These are phyloP conservation scores for Amphipyra berbera DNA, from an alignment of 2,888 invertebrate genomes.

Conservation along the genomic window DNA sequence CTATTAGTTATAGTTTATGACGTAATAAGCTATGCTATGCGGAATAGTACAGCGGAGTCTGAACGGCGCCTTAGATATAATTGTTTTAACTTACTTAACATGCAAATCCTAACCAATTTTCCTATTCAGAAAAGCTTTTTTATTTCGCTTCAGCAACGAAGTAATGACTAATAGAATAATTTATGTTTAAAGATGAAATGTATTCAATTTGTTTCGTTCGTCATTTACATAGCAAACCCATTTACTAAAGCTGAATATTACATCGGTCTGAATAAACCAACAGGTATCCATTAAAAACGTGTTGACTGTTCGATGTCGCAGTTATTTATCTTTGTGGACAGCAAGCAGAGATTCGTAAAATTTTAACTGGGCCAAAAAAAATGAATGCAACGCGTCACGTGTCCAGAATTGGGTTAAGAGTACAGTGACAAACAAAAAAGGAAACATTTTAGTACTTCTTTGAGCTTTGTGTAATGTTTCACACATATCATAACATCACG, in stretches of 20 bases:
- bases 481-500: too few relatives aligned
- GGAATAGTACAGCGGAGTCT: too few relatives aligned
- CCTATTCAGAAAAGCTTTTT: slow-evolving; percentile 13
- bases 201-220: slow-evolving; percentile 53
- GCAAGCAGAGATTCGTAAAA: slow-evolving; percentile 16
- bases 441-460: slow-evolving; percentile 2
- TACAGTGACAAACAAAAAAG: slow-evolving; percentile 11
- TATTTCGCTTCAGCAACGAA: slow-evolving; percentile 1
- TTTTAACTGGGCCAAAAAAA: slow-evolving; percentile 18
- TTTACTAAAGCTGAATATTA: slow-evolving; percentile 55
- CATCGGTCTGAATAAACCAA: slow-evolving; percentile 54
- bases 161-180: slow-evolving; percentile 42
- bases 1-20: too few relatives aligned
- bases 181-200: slow-evolving; percentile 46
- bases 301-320: slow-evolving; percentile 52
- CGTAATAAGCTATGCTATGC: too few relatives aligned
- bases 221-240: slow-evolving; percentile 56
- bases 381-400: too few relatives aligned
- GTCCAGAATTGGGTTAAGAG: slow-evolving; percentile 17
- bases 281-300: slow-evolving; percentile 57
- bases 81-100: too few relatives aligned
- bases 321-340: slow-evolving; percentile 33
- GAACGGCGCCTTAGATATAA: too few relatives aligned
- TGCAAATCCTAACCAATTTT: slow-evolving; percentile 7
- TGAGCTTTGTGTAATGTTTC: slow-evolving; percentile 1